Percentiles rank a stretch among this genome's conserved stretches.
These are phyloP conservation scores for Ataeniobius toweri DNA, from an alignment of 2,797 vertebrate species.

Conservation along the genomic window DNA sequence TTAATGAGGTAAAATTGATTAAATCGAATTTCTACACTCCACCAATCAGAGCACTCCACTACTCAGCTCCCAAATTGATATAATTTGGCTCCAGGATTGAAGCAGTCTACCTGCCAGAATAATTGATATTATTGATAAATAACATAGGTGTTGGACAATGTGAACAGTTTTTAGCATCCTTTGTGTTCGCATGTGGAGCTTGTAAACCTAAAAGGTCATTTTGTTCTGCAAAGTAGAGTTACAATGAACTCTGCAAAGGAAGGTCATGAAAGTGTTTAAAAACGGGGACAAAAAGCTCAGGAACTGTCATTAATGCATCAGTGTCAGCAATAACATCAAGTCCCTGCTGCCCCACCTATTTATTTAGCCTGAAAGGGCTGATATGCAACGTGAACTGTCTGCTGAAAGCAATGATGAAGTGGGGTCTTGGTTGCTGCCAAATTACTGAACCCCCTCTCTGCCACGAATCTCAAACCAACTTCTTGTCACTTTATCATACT, in stretches of 20 bases:
- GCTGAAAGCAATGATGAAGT: conserved; percentile 28
- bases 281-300: conserved; percentile 67
- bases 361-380: conserved; percentile 37
- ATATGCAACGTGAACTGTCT: conserved; percentile 45
- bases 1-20: conserved; percentile 6
- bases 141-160: conserved; percentile 22
- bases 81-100: conserved; percentile 11
- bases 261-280: conserved; percentile 28
- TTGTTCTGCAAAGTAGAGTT: conserved; percentile 22
- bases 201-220: background rate
- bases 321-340: conserved; percentile 65
- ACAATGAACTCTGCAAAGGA: conserved; percentile 10
- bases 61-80: conserved; percentile 18
- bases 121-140: conserved; percentile 8
- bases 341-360: conserved; percentile 9
- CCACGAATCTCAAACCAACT: conserved; percentile 63
- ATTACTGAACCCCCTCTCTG: conserved; percentile 31
- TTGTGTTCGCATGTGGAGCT: conserved; percentile 2
- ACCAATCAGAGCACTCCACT: conserved; percentile 54
- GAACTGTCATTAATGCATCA: conserved; percentile 60
- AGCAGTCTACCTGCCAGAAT: conserved; percentile 10
- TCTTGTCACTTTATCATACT: conserved; percentile 39
- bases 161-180: background rate
- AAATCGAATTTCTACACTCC: conserved; percentile 54
- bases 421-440: conserved; percentile 65